Evolutionary conservation across 2,113 vertebrate genomes (phyloP).

Genomic region (Neomonachus schauinslandi): DNA sequence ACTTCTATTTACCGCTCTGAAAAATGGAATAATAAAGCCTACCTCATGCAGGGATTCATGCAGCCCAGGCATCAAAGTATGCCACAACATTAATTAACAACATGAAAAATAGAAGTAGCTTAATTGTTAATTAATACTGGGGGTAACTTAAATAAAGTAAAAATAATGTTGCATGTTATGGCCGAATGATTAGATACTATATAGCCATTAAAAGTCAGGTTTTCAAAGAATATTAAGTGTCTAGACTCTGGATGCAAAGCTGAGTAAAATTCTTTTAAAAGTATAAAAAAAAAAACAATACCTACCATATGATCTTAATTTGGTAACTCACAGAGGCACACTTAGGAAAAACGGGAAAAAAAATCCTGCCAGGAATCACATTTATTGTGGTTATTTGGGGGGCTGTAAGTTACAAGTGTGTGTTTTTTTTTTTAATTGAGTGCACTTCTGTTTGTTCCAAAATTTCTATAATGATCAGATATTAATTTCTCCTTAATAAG

Average conservation of each 20-base stretch:
- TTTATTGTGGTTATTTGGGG: not conserved
- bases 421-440: not conserved
- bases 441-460: not conserved
- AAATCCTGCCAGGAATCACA: not conserved
- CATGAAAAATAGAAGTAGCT: not conserved
- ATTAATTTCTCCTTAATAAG: conserved; percentile 51
- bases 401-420: not conserved
- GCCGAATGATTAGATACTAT: not conserved
- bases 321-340: not conserved
- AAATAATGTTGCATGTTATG: not conserved
- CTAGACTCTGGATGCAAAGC: not conserved
- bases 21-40: no score
- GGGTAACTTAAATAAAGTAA: not conserved
- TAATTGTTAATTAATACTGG: not conserved
- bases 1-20: not conserved
- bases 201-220: not conserved
- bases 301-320: not conserved
- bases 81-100: not conserved
- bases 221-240: not conserved
- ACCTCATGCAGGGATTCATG: not conserved
- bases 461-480: not conserved
- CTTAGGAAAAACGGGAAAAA: not conserved
- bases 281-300: not conserved
- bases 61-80: not conserved
- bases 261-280: not conserved